Evolutionary conservation across 2,113 vertebrate genomes (phyloP).

Genomic region (Uria lomvia): DNA sequence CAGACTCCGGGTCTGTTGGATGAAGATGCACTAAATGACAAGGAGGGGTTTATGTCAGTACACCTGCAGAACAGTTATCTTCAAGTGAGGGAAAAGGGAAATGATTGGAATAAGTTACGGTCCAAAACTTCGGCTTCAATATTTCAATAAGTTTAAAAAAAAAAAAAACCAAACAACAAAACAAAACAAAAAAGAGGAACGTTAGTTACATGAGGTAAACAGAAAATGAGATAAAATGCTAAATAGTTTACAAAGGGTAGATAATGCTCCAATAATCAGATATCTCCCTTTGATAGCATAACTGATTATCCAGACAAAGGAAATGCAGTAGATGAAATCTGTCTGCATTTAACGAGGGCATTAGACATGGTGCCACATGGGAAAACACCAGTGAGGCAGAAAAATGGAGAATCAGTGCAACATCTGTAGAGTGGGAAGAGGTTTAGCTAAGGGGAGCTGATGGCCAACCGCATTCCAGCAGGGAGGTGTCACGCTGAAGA

Average conservation of each 20-base stretch:
- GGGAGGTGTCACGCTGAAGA: background rate
- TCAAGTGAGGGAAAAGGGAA: background rate
- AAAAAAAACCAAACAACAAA: background rate
- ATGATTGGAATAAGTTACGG: fast-evolving
- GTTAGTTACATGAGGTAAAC: background rate
- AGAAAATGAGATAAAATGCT: conserved; percentile 34
- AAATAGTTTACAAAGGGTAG: background rate
- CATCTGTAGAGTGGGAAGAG: background rate
- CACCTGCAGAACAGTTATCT: background rate
- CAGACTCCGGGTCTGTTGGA: background rate
- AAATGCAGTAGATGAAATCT: conserved; percentile 22
- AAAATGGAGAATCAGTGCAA: background rate
- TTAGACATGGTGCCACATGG: background rate
- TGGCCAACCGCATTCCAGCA: background rate
- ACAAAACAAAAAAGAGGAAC: background rate
- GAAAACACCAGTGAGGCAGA: background rate
- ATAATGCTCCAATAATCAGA: background rate
- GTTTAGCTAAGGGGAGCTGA: background rate
- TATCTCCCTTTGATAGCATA: background rate
- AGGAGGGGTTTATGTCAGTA: background rate
- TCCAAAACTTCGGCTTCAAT: background rate
- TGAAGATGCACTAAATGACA: background rate
- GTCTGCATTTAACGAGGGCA: background rate
- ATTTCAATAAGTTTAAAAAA: background rate
- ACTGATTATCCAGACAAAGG: background rate